phyloP scores from a whole-genome alignment of 2,113 vertebrate species.

The Cryptomyrus ogoouensis region DNA sequence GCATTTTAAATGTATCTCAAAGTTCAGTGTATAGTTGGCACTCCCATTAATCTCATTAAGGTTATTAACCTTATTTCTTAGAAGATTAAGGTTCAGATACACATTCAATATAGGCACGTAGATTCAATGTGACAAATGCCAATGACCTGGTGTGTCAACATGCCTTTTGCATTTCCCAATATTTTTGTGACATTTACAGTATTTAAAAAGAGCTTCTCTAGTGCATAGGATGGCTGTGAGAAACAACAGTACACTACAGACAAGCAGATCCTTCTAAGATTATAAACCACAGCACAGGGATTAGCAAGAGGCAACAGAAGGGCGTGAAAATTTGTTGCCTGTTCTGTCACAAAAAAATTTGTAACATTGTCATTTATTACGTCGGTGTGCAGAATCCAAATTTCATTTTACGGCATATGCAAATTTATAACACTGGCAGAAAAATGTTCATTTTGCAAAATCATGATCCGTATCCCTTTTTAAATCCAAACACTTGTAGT shows the following conservation, averaged over 20 bases:
- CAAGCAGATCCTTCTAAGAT: neutral
- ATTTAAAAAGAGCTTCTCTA: neutral
- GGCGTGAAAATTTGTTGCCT: neutral
- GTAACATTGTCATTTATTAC: neutral
- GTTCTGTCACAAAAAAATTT: neutral
- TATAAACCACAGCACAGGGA: neutral
- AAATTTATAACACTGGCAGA: neutral
- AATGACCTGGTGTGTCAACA: neutral
- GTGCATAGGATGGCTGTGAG: neutral
- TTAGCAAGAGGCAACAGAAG: neutral
- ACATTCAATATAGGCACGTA: neutral
- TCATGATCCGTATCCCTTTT: conserved; percentile 37
- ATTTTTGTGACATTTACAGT: neutral
- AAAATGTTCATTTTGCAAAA: neutral
- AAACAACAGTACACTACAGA: neutral
- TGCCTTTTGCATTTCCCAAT: neutral
- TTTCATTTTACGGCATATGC: neutral
- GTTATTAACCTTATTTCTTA: neutral
- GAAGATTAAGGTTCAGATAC: neutral
- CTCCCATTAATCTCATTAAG: neutral
- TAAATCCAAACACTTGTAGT: conserved; percentile 24
- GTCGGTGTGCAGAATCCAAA: neutral
- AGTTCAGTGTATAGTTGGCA: neutral
- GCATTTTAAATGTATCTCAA: neutral
- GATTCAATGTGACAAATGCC: neutral